These are phyloP conservation scores for Poeciliopsis retropinna DNA, from an alignment of 2,113 vertebrate species.

Conservation along the genomic window DNA sequence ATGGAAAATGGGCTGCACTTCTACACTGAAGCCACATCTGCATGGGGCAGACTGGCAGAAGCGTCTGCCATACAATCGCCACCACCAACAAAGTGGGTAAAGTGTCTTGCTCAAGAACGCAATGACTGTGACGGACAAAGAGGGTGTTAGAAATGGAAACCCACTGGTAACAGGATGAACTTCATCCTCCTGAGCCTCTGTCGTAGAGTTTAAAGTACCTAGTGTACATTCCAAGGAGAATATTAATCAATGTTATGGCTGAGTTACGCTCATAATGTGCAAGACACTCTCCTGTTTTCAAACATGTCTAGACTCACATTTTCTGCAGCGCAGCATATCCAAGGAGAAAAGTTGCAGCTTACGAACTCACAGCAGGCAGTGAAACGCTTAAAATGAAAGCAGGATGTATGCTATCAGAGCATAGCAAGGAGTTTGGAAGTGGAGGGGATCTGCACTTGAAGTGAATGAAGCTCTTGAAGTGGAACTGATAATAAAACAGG, in stretches of 20 bases:
- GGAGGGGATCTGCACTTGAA: constrained; percentile 6
- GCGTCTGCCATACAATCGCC: too few relatives aligned
- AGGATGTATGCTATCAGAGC: constrained; percentile 21
- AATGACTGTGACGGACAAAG: too few relatives aligned
- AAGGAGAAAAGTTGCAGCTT: neutral
- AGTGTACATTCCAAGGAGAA: neutral
- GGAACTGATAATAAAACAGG: constrained; percentile 28
- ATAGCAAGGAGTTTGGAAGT: constrained; percentile 28
- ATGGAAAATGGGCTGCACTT: neutral
- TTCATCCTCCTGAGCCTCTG: too few relatives aligned
- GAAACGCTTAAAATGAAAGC: constrained; percentile 6
- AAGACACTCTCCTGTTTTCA: constrained; percentile 13
- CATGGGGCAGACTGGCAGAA: too few relatives aligned
- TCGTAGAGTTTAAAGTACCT: too few relatives aligned
- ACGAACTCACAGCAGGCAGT: neutral
- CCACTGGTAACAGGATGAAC: too few relatives aligned
- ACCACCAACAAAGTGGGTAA: too few relatives aligned
- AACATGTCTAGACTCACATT: neutral
- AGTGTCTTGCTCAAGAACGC: too few relatives aligned
- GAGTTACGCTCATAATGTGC: constrained; percentile 23
- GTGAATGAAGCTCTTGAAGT: constrained; percentile 13
- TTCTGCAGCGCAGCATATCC: constrained; percentile 6
- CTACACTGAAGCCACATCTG: neutral
- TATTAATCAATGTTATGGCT: constrained; percentile 2
- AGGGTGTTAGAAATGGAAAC: too few relatives aligned